Evolutionary conservation across 2,113 vertebrate genomes (phyloP).

Genomic region (Acinonyx jubatus): DNA sequence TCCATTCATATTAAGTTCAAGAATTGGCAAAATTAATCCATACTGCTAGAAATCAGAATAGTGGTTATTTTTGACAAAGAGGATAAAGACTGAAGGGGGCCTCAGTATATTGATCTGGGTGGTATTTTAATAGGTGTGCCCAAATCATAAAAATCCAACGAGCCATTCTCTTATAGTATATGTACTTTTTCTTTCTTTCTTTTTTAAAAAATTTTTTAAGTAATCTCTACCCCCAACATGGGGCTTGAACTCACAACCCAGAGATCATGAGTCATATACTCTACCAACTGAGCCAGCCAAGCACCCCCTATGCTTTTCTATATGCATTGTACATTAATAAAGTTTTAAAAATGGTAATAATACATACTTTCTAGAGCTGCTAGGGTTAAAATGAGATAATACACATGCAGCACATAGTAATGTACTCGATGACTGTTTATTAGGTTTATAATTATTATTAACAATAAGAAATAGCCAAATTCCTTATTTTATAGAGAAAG

Average conservation of each 20-base stretch:
- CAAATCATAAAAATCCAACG: conserved; percentile 33
- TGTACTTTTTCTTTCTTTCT: not conserved
- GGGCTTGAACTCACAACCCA: not conserved
- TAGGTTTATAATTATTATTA: not conserved
- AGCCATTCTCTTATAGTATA: not conserved
- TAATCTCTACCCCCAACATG: not conserved
- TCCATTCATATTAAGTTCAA: not conserved
- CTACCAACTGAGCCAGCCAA: not conserved
- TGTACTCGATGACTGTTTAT: not conserved
- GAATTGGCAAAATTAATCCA: not conserved
- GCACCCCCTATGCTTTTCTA: not conserved
- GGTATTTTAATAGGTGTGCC: not conserved
- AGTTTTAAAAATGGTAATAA: not conserved
- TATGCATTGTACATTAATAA: not conserved
- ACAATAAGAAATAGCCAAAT: not conserved
- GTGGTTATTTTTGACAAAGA: not conserved
- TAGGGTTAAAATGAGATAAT: not conserved
- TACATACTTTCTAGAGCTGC: not conserved
- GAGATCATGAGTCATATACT: not conserved
- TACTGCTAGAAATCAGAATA: not conserved
- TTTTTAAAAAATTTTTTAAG: too few relatives aligned
- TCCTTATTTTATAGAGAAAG: not conserved
- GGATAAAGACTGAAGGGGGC: not conserved
- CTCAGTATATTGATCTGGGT: not conserved
- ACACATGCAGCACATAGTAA: not conserved